Base-by-base conservation (phyloP, 2,113 vertebrate genomes). In the Panthera tigris region DNA sequence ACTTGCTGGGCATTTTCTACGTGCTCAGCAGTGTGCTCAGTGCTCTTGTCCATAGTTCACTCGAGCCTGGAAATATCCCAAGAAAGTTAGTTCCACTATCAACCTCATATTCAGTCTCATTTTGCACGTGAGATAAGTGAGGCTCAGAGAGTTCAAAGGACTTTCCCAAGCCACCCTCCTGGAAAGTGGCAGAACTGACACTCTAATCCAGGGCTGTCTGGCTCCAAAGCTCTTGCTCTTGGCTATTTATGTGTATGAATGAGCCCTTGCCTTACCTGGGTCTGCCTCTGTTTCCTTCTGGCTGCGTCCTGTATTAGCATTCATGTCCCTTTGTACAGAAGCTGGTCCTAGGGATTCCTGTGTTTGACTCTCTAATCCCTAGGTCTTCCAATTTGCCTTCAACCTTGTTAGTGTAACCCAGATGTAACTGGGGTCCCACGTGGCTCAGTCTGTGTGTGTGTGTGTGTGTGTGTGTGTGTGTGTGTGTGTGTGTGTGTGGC, bases 161-260 rank as follows among this genome's bases (percentile, higher is more conserved):
- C 29, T 12, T 31, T 25, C 36, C 8, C 11, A 36, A 25, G 57
- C 18, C 2, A 25, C 29, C 45, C 48, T 27, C 41, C 41, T 25
- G 27, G 23, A 29, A 5, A 18, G 57, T 1, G 55, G 45, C 19
- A 16, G 79, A 45, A 1, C 7, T 13, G n/a, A 7, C 1, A 3
- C 29, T n/a, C 4, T 0, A 0, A 1, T 27, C 78, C 27, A 13
- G n/a, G 69, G 48, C 33, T n/a, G 33, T 33, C 3, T 5, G 18
- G 27, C 18, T 23, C 78, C 45, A 66, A 27, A 52, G 25, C 7
- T 3, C 68, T 41, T 18, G 55, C 18, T 31, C 31, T 48, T 7
- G 65, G 23, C 74, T 79, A 4, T 25, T 36, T 8, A 1, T 15
- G 6, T 55, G 52, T 5, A 39, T 0, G 0, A 1, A 31, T 2